Base-by-base conservation (phyloP, 1,140 invertebrate genomes). In the Nasonia longicornis region DNA sequence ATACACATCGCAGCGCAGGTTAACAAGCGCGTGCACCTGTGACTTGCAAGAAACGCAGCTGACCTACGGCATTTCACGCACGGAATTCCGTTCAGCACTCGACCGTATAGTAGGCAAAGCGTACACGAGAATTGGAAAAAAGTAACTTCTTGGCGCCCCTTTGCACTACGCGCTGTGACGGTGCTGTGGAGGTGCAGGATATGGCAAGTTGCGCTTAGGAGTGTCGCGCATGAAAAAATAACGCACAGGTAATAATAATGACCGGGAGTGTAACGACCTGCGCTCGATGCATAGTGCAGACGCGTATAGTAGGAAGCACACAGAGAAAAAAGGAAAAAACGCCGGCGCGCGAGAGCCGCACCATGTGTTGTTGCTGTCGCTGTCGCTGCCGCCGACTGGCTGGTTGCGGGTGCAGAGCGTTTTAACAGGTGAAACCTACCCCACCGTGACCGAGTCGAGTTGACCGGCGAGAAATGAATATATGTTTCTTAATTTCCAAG, bases 391-490 rank as follows among this genome's bases (percentile, higher is more conserved):
- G 16, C n/a, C 63, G 79, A 48, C 79, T 73, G 78, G 77, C 80
- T 77, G 84, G 70, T 82, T 81, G 80, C 64, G 84, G 84, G 75
- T 76, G 58, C 78, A 77, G 72, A 16, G 52, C 77, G 73, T 71
- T 69, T 71, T 48, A 82, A 88, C 88, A 89, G 88, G 88, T 89
- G 87, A 81, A 87, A 86, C 81, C 84, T 88, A 87, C 87, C 86
- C 86, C 87, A 88, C 87, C 87, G 86, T 88, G 86, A 88, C 86
- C 85, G 82, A 83, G 79, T 67, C 84, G 83, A 83, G 81, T 67
- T 83, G 67, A 79, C 69, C 74, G 70, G 76, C 67, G 77, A 82
- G 45, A 64, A 69, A 77, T 71, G 74, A 77, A 81, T 71, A 58
- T 71, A 81, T 72, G 67, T 77, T 77, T 77, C 58, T 81, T 77